phyloP scores from a whole-genome alignment of 2,113 vertebrate species.

The Chlorocebus sabaeus region DNA sequence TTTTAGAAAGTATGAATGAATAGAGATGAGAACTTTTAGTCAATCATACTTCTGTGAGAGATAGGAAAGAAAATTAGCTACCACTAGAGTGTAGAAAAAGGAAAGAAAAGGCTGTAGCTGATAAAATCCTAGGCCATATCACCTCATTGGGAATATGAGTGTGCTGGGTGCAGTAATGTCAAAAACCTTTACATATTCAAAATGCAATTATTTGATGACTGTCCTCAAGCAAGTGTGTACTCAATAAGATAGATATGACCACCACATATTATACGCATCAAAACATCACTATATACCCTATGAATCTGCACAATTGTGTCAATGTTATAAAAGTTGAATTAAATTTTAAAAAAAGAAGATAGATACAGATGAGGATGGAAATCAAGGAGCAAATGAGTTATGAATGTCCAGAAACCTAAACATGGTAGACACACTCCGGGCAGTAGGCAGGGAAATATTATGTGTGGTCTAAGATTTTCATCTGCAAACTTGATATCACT shows the following conservation, averaged over 20 bases:
- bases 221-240: not conserved
- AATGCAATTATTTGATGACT: not conserved
- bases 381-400: not conserved
- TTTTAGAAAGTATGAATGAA: not conserved
- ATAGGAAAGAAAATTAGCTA: not conserved
- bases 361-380: not conserved
- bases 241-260: not conserved
- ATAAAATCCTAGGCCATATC: not conserved
- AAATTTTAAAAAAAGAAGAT: not conserved
- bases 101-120: not conserved
- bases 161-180: not conserved
- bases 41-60: not conserved
- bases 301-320: not conserved
- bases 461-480: not conserved
- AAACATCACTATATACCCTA: not conserved
- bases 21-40: not conserved
- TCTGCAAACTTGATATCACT: not conserved
- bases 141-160: not conserved
- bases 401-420: not conserved
- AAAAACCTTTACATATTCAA: not conserved
- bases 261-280: not conserved
- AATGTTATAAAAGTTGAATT: not conserved
- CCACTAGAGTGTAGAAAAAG: not conserved
- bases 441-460: not conserved
- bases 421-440: not conserved